phyloP scores from a whole-genome alignment of 2,797 vertebrate species.

The Delichon dasypus region DNA sequence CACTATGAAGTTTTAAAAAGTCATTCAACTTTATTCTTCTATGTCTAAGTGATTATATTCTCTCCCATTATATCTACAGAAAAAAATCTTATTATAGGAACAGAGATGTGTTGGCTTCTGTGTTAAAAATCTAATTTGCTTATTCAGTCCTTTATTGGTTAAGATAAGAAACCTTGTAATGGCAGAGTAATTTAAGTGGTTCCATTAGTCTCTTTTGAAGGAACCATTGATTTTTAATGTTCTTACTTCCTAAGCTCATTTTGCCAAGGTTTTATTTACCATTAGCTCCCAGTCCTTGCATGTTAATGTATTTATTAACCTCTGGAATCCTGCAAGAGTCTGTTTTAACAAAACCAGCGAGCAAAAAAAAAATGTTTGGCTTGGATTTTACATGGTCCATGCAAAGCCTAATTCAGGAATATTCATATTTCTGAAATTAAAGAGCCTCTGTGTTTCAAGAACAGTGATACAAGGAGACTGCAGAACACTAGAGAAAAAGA shows the following conservation, averaged over 20 bases:
- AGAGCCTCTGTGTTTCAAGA: not conserved
- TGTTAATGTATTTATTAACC: constrained; percentile 54
- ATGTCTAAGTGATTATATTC: not conserved
- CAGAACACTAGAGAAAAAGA: not conserved
- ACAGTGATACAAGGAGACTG: not conserved
- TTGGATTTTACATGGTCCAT: not conserved
- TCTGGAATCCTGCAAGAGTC: not conserved
- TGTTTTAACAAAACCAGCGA: not conserved
- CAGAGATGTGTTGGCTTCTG: not conserved
- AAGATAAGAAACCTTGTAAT: constrained; percentile 36
- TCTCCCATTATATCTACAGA: not conserved
- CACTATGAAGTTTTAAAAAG: not conserved
- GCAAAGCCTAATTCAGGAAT: not conserved
- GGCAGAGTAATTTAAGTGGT: constrained; percentile 27
- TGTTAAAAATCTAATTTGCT: constrained; percentile 35
- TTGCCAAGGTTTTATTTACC: constrained; percentile 39
- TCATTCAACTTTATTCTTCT: not conserved
- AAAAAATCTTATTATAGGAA: not conserved
- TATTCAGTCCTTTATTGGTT: constrained; percentile 35
- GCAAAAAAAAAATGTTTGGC: not conserved
- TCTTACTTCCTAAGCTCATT: constrained; percentile 49
- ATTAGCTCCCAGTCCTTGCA: constrained; percentile 15
- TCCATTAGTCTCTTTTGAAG: constrained; percentile 28
- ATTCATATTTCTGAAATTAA: not conserved
- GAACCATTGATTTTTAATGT: constrained; percentile 58